These are phyloP conservation scores for Orientallactaga sibirica DNA, from an alignment of 2,797 vertebrate genomes.

Conservation along the genomic window DNA sequence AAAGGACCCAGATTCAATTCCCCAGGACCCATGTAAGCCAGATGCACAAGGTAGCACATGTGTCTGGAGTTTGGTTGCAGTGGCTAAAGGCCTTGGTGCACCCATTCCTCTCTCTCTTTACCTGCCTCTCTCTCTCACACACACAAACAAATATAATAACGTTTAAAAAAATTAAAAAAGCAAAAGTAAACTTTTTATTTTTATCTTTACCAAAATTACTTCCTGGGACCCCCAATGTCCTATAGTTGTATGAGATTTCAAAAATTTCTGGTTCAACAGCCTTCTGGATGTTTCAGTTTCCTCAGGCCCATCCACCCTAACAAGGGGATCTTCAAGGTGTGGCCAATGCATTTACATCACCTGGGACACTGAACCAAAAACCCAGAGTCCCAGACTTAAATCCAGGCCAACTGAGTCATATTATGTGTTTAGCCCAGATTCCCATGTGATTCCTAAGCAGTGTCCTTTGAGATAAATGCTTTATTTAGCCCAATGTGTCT, in stretches of 20 bases:
- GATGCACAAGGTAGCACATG: no score
- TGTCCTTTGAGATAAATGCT: not conserved
- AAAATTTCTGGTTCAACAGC: not conserved
- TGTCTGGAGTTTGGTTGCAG: no score
- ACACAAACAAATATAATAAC: no score
- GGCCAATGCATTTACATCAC: not conserved
- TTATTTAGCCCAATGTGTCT: not conserved
- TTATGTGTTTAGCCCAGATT: slow-evolving; percentile 27
- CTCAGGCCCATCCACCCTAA: not conserved
- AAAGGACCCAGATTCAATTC: no score
- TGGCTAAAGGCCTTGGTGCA: no score
- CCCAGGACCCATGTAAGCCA: no score
- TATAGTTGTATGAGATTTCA: not conserved
- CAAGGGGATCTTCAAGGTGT: not conserved
- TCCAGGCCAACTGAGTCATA: not conserved
- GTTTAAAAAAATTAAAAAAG: not conserved
- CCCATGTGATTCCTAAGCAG: not conserved
- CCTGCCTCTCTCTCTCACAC: no score
- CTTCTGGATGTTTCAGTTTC: not conserved
- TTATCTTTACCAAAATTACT: slow-evolving; percentile 20
- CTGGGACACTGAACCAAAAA: not conserved
- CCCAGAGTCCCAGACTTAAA: not conserved
- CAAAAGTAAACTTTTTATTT: slow-evolving; percentile 49
- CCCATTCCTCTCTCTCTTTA: no score
- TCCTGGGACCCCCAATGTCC: not conserved